Evolutionary conservation across 2,797 vertebrate species (phyloP).

Genomic region (Halcyon leucocephala): DNA sequence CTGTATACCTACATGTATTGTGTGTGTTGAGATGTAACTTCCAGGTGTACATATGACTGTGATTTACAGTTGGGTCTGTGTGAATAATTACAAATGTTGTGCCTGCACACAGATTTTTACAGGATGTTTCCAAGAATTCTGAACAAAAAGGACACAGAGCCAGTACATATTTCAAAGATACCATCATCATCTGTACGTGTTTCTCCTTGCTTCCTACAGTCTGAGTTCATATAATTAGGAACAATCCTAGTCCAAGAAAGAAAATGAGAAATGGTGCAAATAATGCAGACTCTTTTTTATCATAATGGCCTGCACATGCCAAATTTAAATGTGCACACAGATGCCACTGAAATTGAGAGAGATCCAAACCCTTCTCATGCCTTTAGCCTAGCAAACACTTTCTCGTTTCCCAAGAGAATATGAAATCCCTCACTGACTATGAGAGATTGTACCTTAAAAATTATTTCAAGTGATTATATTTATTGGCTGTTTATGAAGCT

Average conservation of each 20-base stretch:
- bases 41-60: neutral
- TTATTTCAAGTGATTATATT: constrained; percentile 59
- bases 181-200: neutral
- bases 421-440: constrained; percentile 31
- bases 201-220: constrained; percentile 21
- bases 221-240: constrained; percentile 4
- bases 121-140: constrained; percentile 37
- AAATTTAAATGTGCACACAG: constrained; percentile 41
- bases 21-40: neutral
- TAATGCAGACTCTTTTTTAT: constrained; percentile 6
- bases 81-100: constrained; percentile 18
- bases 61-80: neutral
- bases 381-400: constrained; percentile 17
- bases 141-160: neutral
- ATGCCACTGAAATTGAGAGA: constrained; percentile 42
- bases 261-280: constrained; percentile 36
- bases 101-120: neutral
- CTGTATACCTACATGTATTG: neutral
- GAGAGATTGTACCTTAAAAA: constrained; percentile 65
- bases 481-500: constrained; percentile 63
- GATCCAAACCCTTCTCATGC: constrained; percentile 32
- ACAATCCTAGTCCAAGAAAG: neutral
- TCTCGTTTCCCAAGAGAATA: constrained; percentile 27
- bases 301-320: neutral
- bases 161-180: constrained; percentile 35